These are phyloP conservation scores for Mesitornis unicolor DNA, from an alignment of 2,113 vertebrate species.

Conservation along the genomic window DNA sequence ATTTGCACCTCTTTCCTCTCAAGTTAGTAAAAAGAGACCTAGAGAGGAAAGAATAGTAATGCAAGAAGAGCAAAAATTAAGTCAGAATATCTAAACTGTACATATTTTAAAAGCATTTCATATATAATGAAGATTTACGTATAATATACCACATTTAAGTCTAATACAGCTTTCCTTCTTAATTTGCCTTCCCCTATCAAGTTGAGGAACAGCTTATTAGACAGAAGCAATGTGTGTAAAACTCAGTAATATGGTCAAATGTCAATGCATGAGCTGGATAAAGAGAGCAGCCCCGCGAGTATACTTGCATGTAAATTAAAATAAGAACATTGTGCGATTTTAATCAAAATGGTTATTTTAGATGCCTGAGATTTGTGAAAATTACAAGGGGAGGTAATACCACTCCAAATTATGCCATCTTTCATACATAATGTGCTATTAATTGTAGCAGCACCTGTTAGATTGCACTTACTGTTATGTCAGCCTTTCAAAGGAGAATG, in stretches of 20 bases:
- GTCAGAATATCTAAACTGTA: not conserved
- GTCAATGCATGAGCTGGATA: not conserved
- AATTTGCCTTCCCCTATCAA: not conserved
- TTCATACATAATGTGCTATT: not conserved
- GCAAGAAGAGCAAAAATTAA: not conserved
- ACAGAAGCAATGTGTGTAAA: not conserved
- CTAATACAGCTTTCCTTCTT: not conserved
- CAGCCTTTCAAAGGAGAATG: not conserved
- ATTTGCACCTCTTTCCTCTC: not conserved
- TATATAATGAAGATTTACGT: not conserved
- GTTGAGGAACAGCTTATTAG: not conserved
- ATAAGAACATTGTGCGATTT: not conserved
- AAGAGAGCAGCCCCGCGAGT: not conserved
- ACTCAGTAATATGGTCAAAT: not conserved
- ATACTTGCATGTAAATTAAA: slow-evolving; percentile 25
- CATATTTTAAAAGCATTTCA: not conserved
- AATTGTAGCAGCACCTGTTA: slow-evolving; percentile 11
- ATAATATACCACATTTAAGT: not conserved
- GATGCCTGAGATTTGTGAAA: not conserved
- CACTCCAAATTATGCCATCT: not conserved
- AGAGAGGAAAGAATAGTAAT: not conserved
- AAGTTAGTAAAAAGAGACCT: not conserved
- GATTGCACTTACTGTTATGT: not conserved
- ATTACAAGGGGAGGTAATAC: not conserved
- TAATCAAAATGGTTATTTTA: not conserved